Evolutionary conservation across 2,797 vertebrate species (phyloP).

Genomic region (Poecilia wingei): DNA sequence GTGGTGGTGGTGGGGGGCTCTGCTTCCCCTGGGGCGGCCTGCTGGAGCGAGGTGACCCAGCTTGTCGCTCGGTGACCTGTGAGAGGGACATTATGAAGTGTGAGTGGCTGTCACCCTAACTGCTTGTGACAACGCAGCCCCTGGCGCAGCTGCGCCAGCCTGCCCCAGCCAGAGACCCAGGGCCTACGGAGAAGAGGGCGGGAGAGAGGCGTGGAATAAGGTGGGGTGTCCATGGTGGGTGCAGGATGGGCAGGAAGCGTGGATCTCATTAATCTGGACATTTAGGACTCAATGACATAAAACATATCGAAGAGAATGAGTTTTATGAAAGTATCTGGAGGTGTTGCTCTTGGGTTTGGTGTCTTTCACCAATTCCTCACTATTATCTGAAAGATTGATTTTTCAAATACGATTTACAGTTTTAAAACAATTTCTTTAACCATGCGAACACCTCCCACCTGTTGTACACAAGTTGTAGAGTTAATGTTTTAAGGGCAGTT

Average conservation of each 20-base stretch:
- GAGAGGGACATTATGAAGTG: slow-evolving; percentile 99
- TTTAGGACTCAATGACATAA: neutral
- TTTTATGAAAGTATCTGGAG: neutral
- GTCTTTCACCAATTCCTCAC: neutral
- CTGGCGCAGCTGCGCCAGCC: slow-evolving; percentile 95
- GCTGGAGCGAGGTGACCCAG: slow-evolving; percentile 92
- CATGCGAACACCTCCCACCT: neutral
- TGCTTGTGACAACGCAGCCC: slow-evolving; percentile 94
- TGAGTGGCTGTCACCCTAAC: slow-evolving; percentile 97
- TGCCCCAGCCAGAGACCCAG: slow-evolving; percentile 73
- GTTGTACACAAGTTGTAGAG: neutral
- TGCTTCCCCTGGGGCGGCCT: slow-evolving; percentile 79
- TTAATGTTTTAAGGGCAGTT: neutral
- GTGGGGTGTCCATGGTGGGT: slow-evolving; percentile 41
- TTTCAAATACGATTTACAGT: neutral
- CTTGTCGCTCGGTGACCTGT: slow-evolving; percentile 99
- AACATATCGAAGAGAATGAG: neutral
- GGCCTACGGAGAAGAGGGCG: slow-evolving; percentile 78
- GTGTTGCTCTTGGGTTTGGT: neutral
- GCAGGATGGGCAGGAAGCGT: slow-evolving; percentile 22
- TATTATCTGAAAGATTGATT: neutral
- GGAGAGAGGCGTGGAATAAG: slow-evolving; percentile 72
- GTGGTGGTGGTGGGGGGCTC: slow-evolving; percentile 48
- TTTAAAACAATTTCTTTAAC: neutral
- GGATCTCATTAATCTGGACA: neutral